Base-by-base conservation (phyloP, 2,113 vertebrate species). In the Peromyscus leucopus region DNA sequence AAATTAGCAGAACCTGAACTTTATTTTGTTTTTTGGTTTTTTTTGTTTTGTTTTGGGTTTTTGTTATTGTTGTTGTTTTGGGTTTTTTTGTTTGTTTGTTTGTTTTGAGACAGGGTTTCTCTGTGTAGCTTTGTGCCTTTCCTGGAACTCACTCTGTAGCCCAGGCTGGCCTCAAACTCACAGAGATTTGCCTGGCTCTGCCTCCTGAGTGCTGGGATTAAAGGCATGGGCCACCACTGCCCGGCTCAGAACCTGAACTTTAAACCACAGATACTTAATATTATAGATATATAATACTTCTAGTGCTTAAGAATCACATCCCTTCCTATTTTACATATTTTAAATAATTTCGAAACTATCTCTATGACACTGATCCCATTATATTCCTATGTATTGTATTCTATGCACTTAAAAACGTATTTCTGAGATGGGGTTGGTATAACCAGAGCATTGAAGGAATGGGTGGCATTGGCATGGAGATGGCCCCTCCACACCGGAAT, bases 321-420 rank as follows among this genome's bases (percentile, higher is more conserved):
- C 83, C 28, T 79, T 84, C 90, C 61, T 89, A 76, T 90, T 95
- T 96, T 75, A 92, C 36, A 36, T 92, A 88, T 79, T 92, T n/a
- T 85, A 59, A 88, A 55, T 55, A 78, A 92, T 74, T 95, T 96
- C 75, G 16, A 91, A 97, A 95, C 71, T 48, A 31, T 93, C 93
- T 92, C 28, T 78, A 57, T 83, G 82, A 93, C 67, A 89, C 26
- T 80, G 51, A 5, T 76, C 85, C 33, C 36, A 76, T 95, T 87
- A 26, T 92, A 63, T 84, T 91, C 33, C 26, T 92, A 15, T 51
- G 4, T 74, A 3, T 76, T 94, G 28, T 90, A 42, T 92, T 91
- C 63, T 36, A n/a, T 51, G 26, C 11, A 71, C 65, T 72, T 80
- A 84, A 42, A 89, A 95, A 71, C 19, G 8, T 91, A 51, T 90